Base-by-base conservation (phyloP, 2,888 invertebrate genomes). In the Idaea aversata region DNA sequence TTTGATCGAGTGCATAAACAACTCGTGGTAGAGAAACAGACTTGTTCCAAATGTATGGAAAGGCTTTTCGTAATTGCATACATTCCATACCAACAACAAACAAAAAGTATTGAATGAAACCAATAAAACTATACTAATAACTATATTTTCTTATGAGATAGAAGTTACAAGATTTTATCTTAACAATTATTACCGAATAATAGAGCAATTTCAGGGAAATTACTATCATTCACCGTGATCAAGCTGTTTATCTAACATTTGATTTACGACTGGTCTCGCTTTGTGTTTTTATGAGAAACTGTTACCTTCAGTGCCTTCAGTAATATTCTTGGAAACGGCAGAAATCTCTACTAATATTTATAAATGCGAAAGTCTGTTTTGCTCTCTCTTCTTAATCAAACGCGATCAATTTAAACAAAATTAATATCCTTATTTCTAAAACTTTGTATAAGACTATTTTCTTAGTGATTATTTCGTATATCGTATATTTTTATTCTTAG, bases 161-260 rank as follows among this genome's bases (percentile, higher is more conserved):
- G 13, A 47, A 47, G 47, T 47, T 47, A 47, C 47, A 47, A 7
- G 47, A 47, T 47, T 47, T 47, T 47, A 47, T 47, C 47, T 47
- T 47, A 47, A 6, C 47, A 47, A 47, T 47, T 47, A 47, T 47
- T 47, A 47, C 47, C 47, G 13, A 47, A 47, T 47, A 47, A 47
- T 47, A 10, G 47, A 47, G 47, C 47, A 47, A 47, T 47, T 47
- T 47, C 47, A 13, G 6, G 10, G 47, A 47, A 47, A 47, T 47
- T 47, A 47, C 47, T 47, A 47, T 47, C 47, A 47, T 47, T 47
- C 47, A 7, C 47, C 47, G 47, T 47, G 47, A 47, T 47, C 47
- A 47, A 47, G 47, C 47, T 47, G 47, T 47, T 47, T 47, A 47
- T 47, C 47, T 47, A 47, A 47, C 47, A 47, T 47, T 47, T 47